Conservation (phyloP, 2,888 invertebrate genomes). For the Steromphala cineraria region DNA sequence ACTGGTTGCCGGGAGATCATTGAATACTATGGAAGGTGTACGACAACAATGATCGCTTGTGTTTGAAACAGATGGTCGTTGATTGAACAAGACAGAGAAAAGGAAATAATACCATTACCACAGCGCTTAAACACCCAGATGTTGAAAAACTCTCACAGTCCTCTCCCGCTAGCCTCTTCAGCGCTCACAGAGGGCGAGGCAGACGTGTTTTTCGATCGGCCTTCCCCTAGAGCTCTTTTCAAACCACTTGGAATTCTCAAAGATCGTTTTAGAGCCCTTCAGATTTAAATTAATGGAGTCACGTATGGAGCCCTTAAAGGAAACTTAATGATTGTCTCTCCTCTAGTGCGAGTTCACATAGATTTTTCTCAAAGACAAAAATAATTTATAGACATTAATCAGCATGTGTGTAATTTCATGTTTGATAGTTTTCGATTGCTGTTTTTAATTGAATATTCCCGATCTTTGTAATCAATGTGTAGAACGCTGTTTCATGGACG, state of each 20-base stretch:
- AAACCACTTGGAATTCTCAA: conserved; percentile 1
- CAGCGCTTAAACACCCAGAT: neutral
- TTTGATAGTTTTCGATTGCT: no score
- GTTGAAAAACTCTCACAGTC: neutral
- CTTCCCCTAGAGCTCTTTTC: conserved; percentile 8
- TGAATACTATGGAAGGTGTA: no score
- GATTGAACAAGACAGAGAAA: neutral
- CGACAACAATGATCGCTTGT: no score
- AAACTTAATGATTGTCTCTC: neutral
- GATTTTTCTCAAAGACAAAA: no score
- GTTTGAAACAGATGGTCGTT: neutral
- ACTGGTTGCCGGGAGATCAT: no score
- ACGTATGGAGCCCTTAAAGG: neutral
- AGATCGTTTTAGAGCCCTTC: conserved; percentile 10
- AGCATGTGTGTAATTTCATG: no score
- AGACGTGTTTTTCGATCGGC: conserved; percentile 12
- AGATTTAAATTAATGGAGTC: conserved; percentile 9
- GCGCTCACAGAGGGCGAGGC: neutral
- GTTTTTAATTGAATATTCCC: no score
- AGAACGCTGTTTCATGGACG: no score
- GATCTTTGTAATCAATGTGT: no score
- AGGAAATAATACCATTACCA: conserved; percentile 2
- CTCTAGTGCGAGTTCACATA: neutral
- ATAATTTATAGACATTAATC: no score
- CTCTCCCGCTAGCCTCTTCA: neutral